Base-by-base conservation (phyloP, 1,140 invertebrate genomes). In the Schlechtendalia chinensis region DNA sequence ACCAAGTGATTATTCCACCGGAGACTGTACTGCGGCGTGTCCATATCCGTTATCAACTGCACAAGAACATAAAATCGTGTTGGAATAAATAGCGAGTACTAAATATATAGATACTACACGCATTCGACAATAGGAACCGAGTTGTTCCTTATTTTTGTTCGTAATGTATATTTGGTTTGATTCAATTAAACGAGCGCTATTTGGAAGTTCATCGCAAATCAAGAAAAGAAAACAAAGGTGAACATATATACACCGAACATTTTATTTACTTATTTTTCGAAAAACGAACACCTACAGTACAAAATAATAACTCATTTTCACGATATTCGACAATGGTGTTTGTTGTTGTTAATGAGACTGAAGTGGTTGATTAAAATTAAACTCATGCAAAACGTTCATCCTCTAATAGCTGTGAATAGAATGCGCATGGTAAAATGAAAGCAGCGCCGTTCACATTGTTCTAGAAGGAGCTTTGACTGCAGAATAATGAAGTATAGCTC, bases 1-100 rank as follows among this genome's bases (percentile, higher is more conserved):
- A 89, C 90, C 84, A 94, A 93, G 88, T 96, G 94, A 87, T 96
- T 95, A 88, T 95, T 94, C 94, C 95, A 96, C 86, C 93, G 90
- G 82, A 96, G 88, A 84, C 93, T 95, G 86, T 95, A 96, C 85
- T 95, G 93, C 83, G 94, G 93, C 86, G 92, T 88, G 72, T 86
- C 83, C 89, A 88, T 90, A 67, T 74, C 67, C 54, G 32, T n/a
- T 39, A 71, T 45, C 27, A 80, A 45, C 82, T 81, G 24, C 1
- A 79, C 0, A 45, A 59, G 69, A 67, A 77, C 6, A 75, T 11
- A 27, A 1, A 69, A 24, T 24, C 22, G 12, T 45, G 11, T 39
- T 65, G 39, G 1, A 65, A 65, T 14, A 53, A 53, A 45, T 29
- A 32, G n/a, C n/a, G n/a, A n/a, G n/a, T n/a, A n/a, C n/a, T n/a